These are phyloP conservation scores for Ctenicera cuprea DNA, from an alignment of 2,888 invertebrate genomes.

Conservation along the genomic window DNA sequence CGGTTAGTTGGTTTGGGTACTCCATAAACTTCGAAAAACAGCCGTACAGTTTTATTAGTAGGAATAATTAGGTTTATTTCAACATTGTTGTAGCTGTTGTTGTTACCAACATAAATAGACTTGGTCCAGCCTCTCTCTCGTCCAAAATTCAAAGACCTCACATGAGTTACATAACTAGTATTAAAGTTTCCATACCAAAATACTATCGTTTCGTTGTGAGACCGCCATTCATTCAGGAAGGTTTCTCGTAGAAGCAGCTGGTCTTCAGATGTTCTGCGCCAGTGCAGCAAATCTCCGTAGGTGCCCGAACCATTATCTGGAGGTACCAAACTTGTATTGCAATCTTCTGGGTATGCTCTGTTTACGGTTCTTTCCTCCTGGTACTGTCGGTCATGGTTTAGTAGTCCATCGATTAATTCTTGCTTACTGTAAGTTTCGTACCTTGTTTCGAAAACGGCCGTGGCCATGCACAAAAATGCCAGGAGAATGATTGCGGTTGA, in stretches of 20 bases:
- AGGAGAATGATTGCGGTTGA: neutral
- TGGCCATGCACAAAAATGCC: neutral
- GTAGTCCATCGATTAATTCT: neutral
- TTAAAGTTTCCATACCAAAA: neutral
- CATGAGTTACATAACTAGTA: neutral
- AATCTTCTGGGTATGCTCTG: neutral
- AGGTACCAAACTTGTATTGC: neutral
- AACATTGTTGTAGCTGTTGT: neutral
- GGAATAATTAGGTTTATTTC: neutral
- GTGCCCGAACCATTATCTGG: neutral
- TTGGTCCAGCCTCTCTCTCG: neutral
- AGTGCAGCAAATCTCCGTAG: neutral
- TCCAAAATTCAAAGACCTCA: neutral
- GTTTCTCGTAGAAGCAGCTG: neutral
- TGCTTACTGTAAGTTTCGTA: neutral
- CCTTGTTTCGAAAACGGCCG: neutral
- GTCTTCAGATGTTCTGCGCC: neutral
- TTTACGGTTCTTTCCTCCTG: neutral
- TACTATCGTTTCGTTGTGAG: neutral
- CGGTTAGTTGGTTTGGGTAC: neutral
- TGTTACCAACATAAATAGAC: neutral
- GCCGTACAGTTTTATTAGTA: neutral
- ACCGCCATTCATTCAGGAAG: neutral
- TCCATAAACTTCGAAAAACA: conserved; percentile 4
- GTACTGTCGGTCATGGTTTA: neutral